A percentile compares a stretch with the other conserved stretches of the same genome.
Conservation (phyloP, 2,113 vertebrate genomes). For the Ceuthmochares aereus region DNA sequence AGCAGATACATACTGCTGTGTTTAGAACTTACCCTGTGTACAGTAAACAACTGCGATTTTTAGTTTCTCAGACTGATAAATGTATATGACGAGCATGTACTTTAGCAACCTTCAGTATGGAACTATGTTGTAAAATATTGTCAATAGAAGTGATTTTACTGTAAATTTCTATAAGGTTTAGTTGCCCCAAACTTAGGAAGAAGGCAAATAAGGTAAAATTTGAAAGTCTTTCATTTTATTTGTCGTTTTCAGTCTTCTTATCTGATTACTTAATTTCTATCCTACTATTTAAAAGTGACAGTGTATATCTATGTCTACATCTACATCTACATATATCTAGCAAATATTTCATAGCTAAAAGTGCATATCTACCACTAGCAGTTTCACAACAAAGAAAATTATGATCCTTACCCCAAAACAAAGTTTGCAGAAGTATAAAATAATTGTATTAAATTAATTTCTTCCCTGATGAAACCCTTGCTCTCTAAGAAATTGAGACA, state of each 20-base stretch:
- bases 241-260: background rate
- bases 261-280: background rate
- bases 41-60: background rate
- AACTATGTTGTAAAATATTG: background rate
- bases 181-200: background rate
- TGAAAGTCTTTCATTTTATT: background rate
- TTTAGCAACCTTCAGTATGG: background rate
- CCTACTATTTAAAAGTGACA: background rate
- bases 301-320: background rate
- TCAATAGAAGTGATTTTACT: background rate
- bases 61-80: background rate
- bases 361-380: background rate
- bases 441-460: background rate
- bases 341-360: background rate
- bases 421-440: background rate
- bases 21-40: background rate
- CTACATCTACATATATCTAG: no score
- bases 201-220: background rate
- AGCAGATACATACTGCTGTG: background rate
- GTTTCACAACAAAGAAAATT: background rate
- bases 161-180: background rate
- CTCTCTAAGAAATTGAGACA: background rate
- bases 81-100: rapidly evolving
- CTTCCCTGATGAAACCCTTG: background rate
- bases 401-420: background rate